Evolutionary conservation across 2,888 invertebrate species (phyloP), one percentile per base, ranked within the genome.

Genomic region (Dicycla oo): DNA sequence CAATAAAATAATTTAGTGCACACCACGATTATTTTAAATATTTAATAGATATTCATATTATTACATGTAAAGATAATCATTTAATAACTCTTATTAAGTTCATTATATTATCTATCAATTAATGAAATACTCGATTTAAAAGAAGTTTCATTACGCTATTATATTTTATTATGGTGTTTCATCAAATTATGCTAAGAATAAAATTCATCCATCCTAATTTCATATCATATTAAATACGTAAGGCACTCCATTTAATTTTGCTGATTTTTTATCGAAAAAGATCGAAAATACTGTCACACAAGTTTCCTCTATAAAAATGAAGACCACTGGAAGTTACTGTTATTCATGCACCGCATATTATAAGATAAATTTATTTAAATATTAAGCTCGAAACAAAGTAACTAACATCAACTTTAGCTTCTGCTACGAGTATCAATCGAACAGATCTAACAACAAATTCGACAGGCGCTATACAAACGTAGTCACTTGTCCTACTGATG

Each of bases 221-320:
- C 94, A 95, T 95, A 94, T 94, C 90, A 94, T 95, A 95, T 93
- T 95, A 94, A 92, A 93, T 96, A 96, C 94, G 94, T 96, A 96
- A 96, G 96, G 96, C 96, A 96, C 96, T 96, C 96, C 95, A 92
- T 94, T 74, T 95, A 94, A 94, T 94, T 94, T 95, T 92, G 94
- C 94, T 93, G 94, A 88, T 94, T 91, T 93, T 93, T 93, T 92
- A 90, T 94, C 94, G 92, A 94, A 95, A 94, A 91, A 91, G 91
- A 88, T 92, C 90, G 87, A 90, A 92, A 92, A 92, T 91, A 92
- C 91, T 93, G 91, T 91, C 89, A 91, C 89, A 89, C 87, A 86
- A 85, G 87, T 88, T 87, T 90, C 60, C 83, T 90, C 89, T 91
- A 90, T 88, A 90, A 91, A 92, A 92, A 93, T 91, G 95, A 95